A percentile compares a stretch with the other conserved stretches of the same genome.
Evolutionary conservation across 2,113 vertebrate genomes (phyloP).

Genomic region (Macaca nemestrina): DNA sequence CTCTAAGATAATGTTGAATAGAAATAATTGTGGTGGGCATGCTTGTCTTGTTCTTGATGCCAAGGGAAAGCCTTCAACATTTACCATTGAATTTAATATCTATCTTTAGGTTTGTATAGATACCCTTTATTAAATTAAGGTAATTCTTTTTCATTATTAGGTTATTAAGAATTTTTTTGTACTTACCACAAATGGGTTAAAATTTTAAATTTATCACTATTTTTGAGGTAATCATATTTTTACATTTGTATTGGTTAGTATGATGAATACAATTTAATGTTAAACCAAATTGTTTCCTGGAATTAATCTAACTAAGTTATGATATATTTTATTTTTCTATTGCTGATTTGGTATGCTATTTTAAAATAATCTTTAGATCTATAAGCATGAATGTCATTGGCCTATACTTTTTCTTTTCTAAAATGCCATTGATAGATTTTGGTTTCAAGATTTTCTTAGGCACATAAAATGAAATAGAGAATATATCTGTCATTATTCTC

Average conservation of each 20-base stretch:
- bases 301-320: background rate
- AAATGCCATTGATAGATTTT: background rate
- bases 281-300: background rate
- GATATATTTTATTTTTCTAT: background rate
- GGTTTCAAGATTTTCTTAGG: background rate
- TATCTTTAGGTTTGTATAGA: background rate
- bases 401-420: background rate
- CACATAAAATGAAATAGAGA: background rate
- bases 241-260: background rate
- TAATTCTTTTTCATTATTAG: background rate
- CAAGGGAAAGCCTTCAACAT: background rate
- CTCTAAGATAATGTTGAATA: background rate
- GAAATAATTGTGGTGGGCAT: background rate
- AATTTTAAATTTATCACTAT: background rate
- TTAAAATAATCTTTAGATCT: background rate
- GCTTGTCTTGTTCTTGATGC: background rate
- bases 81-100: background rate
- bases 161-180: background rate
- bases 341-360: background rate
- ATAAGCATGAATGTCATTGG: background rate
- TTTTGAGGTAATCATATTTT: background rate
- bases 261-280: background rate
- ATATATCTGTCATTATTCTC: background rate
- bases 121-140: background rate
- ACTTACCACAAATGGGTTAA: background rate